Base-by-base conservation (phyloP, 2,113 vertebrate species). In the Archilochus colubris region DNA sequence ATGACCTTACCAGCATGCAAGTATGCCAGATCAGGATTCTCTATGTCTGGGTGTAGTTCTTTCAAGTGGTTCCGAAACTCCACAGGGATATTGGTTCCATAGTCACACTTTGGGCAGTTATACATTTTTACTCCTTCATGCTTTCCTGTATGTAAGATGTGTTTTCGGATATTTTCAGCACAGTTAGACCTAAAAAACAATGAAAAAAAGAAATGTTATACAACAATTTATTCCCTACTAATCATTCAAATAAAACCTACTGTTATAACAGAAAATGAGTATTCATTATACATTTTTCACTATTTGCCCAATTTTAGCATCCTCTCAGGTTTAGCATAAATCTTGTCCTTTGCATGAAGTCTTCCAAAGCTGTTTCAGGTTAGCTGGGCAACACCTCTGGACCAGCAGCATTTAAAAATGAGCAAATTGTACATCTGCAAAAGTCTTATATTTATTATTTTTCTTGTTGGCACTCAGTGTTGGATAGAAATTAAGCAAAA, bases 71-170 rank as follows among this genome's bases (percentile, higher is more conserved):
- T 99, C 19, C 99, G 98, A 95, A 99, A 99, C 48, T 99, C 99
- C 97, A 98, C 99, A 1, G 99, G 99, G 51, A 98, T 98, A 62
- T 99, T 99, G 53, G 99, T 99, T 85, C 98, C 99, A 16, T 98
- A 98, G 91, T 97, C 97, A 89, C 99, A 99, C 82, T 99, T 99
- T 63, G 99, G 99, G 87, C 99, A 99, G 98, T 99, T 99, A 96
- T 99, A 99, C 99, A 99, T 99, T 97, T 99, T 99, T 36, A 99
- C 99, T 3, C 99, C 99, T 95, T 99, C 99, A 8, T 99, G 99
- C 66, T 99, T 99, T 81, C 99, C 99, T 0, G 99, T 99, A 85
- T 99, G 99, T 20, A 99, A 97, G 81, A 99, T 99, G 96, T 99
- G 99, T 89, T 99, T 99, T 63, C 99, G 98, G 97, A 99, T 99